Base-by-base conservation (phyloP, 2,113 vertebrate genomes). In the Vanacampus margaritifer region DNA sequence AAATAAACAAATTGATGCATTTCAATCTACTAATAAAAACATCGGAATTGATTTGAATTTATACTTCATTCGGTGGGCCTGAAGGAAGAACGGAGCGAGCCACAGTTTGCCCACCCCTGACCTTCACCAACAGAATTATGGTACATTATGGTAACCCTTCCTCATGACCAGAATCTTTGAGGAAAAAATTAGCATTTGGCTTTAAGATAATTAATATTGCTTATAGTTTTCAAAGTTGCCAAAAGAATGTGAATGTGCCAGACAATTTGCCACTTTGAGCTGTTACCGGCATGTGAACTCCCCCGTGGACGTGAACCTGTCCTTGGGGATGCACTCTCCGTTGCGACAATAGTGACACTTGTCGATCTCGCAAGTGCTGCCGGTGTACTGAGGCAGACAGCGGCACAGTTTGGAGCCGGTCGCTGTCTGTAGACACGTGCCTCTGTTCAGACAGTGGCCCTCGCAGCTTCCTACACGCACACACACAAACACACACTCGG, bases 331-430 rank as follows among this genome's bases (percentile, higher is more conserved):
- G 26, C 96, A 97, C 79, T 92, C 91, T 59, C 95, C 95, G 0
- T 93, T 90, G 0, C 94, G 91, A 72, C 96, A 98, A 61, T 95
- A 94, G 72, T 92, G 92, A 69, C 96, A 98, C 50, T 93, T 94
- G 88, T 95, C 91, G 14, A 94, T 90, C 75, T 96, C 92, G 63
- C 95, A 98, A 9, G 73, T 89, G 4, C 69, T 41, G 0, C 96
- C 96, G 2, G 89, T 91, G 10, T 87, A 98, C 64, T 93, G 91
- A 0, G 92, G 88, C 0, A 86, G 87, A 79, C 96, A 98, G 78
- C 93, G 94, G 74, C 96, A 98, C 69, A 89, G 91, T 63, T 91
- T 93, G 64, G 86, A 69, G 9, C 93, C 92, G 0, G 89, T 86
- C 0, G 87, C 79, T 0, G 89, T 91, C 92, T 94, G 90, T n/a